Conservation (phyloP, 2,888 invertebrate species). For the Seira ritae region DNA sequence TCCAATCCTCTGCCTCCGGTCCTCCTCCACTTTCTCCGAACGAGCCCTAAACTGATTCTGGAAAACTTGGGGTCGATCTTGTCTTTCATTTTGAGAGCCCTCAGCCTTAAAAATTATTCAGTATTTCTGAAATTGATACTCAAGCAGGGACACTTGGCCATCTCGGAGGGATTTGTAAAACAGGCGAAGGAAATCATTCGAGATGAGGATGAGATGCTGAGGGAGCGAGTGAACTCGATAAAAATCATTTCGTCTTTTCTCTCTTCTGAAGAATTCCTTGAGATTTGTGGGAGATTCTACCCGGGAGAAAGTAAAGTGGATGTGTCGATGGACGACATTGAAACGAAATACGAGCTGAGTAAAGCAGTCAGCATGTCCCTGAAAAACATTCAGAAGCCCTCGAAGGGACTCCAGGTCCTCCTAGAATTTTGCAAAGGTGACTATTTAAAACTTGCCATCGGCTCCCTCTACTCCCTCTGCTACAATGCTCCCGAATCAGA, state of each 20-base stretch:
- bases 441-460: conserved; percentile 65
- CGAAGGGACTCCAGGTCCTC: conserved; percentile 48
- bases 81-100: conserved; percentile 56
- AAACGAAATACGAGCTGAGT: conserved; percentile 57
- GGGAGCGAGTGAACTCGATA: conserved; percentile 59
- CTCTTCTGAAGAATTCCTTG: conserved; percentile 47
- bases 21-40: conserved; percentile 51
- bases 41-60: conserved; percentile 31
- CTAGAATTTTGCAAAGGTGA: conserved; percentile 67
- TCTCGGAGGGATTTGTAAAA: conserved; percentile 42
- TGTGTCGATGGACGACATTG: conserved; percentile 50
- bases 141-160: conserved; percentile 44
- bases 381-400: conserved; percentile 54
- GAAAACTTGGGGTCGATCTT: conserved; percentile 50
- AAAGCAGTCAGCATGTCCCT: conserved; percentile 57
- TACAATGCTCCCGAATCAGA: conserved; percentile 50
- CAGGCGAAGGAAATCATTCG: conserved; percentile 32
- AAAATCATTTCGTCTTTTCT: conserved; percentile 55
- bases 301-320: conserved; percentile 63
- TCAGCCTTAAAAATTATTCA: conserved; percentile 46
- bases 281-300: conserved; percentile 39
- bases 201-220: conserved; percentile 58
- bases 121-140: conserved; percentile 51
- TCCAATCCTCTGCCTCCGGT: conserved; percentile 55
- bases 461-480: conserved; percentile 63